Percentiles rank a stretch among this genome's conserved stretches.
These are phyloP conservation scores for Scarus forsteni DNA, from an alignment of 2,797 vertebrate species.

Conservation along the genomic window DNA sequence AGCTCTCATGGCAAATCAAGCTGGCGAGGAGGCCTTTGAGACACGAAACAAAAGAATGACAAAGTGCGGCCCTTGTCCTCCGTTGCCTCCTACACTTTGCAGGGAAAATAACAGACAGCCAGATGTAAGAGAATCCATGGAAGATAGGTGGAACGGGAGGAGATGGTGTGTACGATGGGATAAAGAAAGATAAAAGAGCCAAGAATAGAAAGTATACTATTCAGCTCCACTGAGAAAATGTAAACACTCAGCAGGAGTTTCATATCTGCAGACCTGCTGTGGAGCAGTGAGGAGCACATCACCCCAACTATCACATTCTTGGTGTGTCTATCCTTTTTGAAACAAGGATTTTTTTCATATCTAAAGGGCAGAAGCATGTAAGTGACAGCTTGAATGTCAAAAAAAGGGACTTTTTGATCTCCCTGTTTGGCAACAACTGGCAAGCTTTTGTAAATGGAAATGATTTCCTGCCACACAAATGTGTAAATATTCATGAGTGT, in stretches of 20 bases:
- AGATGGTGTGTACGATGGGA: slow-evolving; percentile 4
- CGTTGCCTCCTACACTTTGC: slow-evolving; percentile 28
- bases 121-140: slow-evolving; percentile 15
- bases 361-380: slow-evolving; percentile 25
- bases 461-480: slow-evolving; percentile 42
- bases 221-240: slow-evolving; percentile 29
- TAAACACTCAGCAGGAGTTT: slow-evolving; percentile 20
- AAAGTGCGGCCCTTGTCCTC: slow-evolving; percentile 51
- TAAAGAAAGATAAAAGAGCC: slow-evolving; percentile 1
- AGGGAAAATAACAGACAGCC: slow-evolving; percentile 14
- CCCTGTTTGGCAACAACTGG: background rate
- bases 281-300: slow-evolving; percentile 22
- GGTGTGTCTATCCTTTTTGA: slow-evolving; percentile 1
- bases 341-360: background rate
- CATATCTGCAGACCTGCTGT: slow-evolving; percentile 6
- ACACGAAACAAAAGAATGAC: slow-evolving; percentile 61
- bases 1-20: slow-evolving; percentile 64
- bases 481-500: slow-evolving; percentile 64
- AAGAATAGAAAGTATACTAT: slow-evolving; percentile 2
- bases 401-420: slow-evolving; percentile 1
- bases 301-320: background rate
- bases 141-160: slow-evolving; percentile 20
- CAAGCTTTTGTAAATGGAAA: slow-evolving; percentile 32
- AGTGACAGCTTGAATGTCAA: slow-evolving; percentile 39
- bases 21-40: slow-evolving; percentile 42